Base-by-base conservation (phyloP, 1,140 invertebrate species). In the Trichonephila clavata region DNA sequence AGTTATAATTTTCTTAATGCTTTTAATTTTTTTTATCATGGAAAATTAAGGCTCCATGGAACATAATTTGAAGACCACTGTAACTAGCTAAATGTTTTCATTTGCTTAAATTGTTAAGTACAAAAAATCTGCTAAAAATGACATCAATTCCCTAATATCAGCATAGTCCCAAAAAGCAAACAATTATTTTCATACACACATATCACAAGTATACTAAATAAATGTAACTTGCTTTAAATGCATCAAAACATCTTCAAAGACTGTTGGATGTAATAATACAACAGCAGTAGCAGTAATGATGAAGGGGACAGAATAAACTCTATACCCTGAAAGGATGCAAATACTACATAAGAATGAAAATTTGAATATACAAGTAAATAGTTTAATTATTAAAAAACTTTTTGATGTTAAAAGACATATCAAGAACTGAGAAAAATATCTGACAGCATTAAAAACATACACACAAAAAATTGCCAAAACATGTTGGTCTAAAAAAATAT, bases 261-360 rank as follows among this genome's bases (percentile, higher is more conserved):
- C 32, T 39, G 68, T 18, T 32, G 68, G 27, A 77, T 18, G 68
- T 39, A 77, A 77, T 24, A 77, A 32, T 18, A 16, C 24, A 77
- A 77, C 24, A 32, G 68, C 27, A 77, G 27, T 27, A 77, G 68
- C 68, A 32, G 27, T 77, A 18, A 24, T 32, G 68, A 77, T 77
- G 68, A 32, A 77, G 27, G 68, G 27, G 27, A 77, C 24, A 77
- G 27, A 39, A 39, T 77, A 32, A 39, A 77, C 68, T 77, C 27
- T 77, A 77, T 39, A 18, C 68, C 68, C 68, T 77, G 68, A 77
- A 77, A 77, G 68, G 68, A 77, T 77, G 27, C 16, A 21, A 77
- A 77, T 77, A 77, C 18, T 32, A 27, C 27, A 32, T 77, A 18
- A 77, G 68, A 32, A 77, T 32, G 27, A 32, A 5, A 32, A 77